These are phyloP conservation scores for Andrena camellia DNA, from an alignment of 2,888 invertebrate species.

Conservation along the genomic window DNA sequence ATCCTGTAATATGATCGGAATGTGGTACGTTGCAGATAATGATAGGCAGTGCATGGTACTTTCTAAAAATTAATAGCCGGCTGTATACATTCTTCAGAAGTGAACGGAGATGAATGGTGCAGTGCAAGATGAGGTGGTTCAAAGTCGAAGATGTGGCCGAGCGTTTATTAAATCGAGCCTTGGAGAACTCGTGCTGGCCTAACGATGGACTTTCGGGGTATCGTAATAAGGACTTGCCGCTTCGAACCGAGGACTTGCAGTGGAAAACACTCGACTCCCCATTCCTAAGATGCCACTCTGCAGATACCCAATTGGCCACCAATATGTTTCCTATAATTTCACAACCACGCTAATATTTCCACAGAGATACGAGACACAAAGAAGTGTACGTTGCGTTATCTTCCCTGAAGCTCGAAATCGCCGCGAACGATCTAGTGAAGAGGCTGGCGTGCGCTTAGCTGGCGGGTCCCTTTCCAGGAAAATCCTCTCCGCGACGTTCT, in stretches of 20 bases:
- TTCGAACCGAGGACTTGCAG: not conserved
- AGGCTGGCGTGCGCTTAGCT: not conserved
- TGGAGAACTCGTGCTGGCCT: no score
- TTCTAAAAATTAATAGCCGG: conserved; percentile 31
- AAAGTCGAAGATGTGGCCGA: not conserved
- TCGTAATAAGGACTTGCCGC: not conserved
- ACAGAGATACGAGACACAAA: not conserved
- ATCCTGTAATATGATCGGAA: conserved; percentile 25
- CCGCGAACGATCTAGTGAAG: conserved; percentile 9
- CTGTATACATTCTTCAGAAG: conserved; percentile 12
- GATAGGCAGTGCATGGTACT: conserved; percentile 6
- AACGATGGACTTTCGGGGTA: not conserved
- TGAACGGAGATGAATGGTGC: conserved; percentile 9
- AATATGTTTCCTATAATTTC: not conserved
- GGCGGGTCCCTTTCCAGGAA: conserved; percentile 11
- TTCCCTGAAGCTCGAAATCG: not conserved
- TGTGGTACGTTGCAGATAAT: conserved; percentile 5
- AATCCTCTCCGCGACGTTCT: conserved; percentile 18
- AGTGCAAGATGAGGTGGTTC: not conserved
- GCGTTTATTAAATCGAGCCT: not conserved
- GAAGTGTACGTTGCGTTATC: not conserved
- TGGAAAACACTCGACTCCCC: not conserved
- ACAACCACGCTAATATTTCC: not conserved
- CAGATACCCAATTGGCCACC: not conserved
- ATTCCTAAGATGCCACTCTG: no score